These are phyloP conservation scores for Sebastes kiyomatsui DNA, from an alignment of 2,797 vertebrate species.

Conservation along the genomic window DNA sequence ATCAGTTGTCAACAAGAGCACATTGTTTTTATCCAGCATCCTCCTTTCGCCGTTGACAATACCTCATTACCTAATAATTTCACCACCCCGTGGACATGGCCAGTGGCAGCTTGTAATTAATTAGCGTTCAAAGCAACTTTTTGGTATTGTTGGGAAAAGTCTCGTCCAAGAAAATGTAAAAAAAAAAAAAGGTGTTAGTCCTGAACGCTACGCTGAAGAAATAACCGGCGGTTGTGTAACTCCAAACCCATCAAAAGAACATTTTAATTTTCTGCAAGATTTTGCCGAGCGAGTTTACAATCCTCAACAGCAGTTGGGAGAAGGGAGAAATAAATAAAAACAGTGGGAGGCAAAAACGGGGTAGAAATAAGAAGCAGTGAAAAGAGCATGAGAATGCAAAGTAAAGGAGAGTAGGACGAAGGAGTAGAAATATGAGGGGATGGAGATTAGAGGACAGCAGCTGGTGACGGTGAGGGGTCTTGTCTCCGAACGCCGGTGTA, in stretches of 20 bases:
- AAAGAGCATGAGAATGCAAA: background rate
- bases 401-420: background rate
- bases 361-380: background rate
- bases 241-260: conserved; percentile 6
- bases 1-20: conserved; percentile 36
- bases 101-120: conserved; percentile 55
- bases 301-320: conserved; percentile 1
- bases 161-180: background rate
- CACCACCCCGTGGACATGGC: background rate
- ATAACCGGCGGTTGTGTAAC: background rate
- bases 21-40: conserved; percentile 1
- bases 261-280: conserved; percentile 1
- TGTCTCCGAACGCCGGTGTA: conserved; percentile 59
- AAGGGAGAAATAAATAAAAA: conserved; percentile 7
- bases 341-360: conserved; percentile 5
- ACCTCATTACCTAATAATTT: conserved; percentile 43
- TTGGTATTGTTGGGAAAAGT: background rate
- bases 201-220: too few relatives aligned
- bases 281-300: conserved; percentile 1
- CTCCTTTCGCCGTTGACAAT: conserved; percentile 18
- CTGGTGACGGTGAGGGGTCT: conserved; percentile 65
- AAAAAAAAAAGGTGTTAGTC: background rate
- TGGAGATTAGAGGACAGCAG: conserved; percentile 48
- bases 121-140: conserved; percentile 11
- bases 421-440: background rate